Base-by-base conservation (phyloP, 1,140 invertebrate species). In the Drosophila bifasciata region DNA sequence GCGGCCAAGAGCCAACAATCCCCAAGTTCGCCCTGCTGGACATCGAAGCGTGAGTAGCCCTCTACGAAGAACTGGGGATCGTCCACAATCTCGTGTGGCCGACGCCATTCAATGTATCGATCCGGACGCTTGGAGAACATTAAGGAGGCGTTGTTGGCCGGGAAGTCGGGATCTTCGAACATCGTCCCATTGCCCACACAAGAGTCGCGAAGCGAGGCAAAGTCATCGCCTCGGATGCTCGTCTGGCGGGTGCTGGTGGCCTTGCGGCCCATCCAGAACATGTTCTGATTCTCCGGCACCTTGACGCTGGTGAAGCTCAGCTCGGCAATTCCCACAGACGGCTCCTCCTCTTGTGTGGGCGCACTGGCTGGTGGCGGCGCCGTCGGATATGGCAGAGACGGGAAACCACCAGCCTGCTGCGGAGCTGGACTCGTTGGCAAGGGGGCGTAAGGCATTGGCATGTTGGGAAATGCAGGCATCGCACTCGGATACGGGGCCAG, bases 1-100 rank as follows among this genome's bases (percentile, higher is more conserved):
- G 98, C 98, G 5, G 98, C 98, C 59, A 99, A 92, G 0, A 99
- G 92, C 98, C 98, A 99, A 91, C 98, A 99, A 90, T 99, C 98
- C 43, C 98, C 98, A 0, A 99, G 92, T 93, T 99, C 97, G 63
- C 98, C 98, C 92, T 99, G 98, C 76, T 98, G 96, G 0, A 99
- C 97, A 93, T 99, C 98, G 93, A 99, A 99, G 69, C 98, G 93
- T 19, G 97, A 97, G 90, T 96, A 98, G 9, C 98, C 98, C 84
- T 98, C 97, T 3, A 98, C 96, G 90, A 99, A 98, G 40, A 99
- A 94, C 78, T 97, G 94, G 0, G 98, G 97, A 88, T 98, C 94
- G 43, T 95, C 94, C 41, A 93, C 93, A 58, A 99, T 97, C 93
- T 99, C 98, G 23, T 93, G 92, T 19, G 97, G 97, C 58, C 97